These are phyloP conservation scores for Prionace glauca DNA, from an alignment of 2,797 vertebrate genomes.

Conservation along the genomic window DNA sequence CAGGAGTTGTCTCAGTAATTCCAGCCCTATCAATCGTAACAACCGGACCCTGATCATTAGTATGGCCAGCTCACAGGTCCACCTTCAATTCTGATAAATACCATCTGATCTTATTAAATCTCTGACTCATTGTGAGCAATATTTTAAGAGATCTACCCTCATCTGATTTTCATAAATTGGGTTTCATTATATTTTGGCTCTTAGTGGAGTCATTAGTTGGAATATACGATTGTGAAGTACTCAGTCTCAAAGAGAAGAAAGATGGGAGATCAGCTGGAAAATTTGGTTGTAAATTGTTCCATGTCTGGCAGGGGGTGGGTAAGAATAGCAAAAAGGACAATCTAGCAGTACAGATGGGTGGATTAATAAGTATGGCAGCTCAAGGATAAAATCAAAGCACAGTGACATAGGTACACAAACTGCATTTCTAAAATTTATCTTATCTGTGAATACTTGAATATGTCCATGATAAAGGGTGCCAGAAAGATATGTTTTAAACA, in stretches of 20 bases:
- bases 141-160: not conserved
- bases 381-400: not conserved
- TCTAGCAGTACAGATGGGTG: not conserved
- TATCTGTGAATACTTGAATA: not conserved
- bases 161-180: not conserved
- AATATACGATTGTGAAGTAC: not conserved
- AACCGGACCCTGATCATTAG: not conserved
- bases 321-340: not conserved
- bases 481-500: not conserved
- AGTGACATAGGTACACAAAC: too few relatives aligned
- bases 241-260: not conserved
- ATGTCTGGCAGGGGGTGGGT: not conserved
- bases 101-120: not conserved
- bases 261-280: too few relatives aligned
- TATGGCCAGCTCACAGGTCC: not conserved
- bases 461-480: not conserved
- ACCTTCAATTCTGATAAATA: not conserved
- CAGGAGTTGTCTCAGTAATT: not conserved
- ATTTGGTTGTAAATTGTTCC: not conserved
- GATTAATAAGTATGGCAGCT: not conserved
- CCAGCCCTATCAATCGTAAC: not conserved
- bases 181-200: not conserved
- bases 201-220: not conserved
- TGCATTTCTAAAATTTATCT: not conserved
- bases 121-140: not conserved